A percentile compares a stretch with the other conserved stretches of the same genome.
Conservation (phyloP, 1,140 invertebrate genomes). For the Helicoverpa armigera region DNA sequence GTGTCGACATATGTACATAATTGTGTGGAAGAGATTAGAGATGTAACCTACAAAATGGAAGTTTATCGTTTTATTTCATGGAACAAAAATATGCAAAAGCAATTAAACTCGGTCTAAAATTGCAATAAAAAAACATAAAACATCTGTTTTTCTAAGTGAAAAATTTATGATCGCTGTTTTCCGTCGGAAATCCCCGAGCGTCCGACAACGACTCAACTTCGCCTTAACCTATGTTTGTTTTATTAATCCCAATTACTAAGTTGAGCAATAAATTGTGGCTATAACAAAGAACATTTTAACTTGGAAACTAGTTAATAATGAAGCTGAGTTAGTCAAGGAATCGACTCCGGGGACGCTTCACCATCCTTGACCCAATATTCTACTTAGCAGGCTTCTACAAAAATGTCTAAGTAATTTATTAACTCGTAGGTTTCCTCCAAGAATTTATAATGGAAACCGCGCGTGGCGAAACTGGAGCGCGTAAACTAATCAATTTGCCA, state of each 20-base stretch:
- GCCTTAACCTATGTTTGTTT: constrained; percentile 34
- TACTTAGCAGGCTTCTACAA: constrained; percentile 51
- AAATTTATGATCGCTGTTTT: constrained; percentile 23
- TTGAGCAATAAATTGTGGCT: constrained; percentile 50
- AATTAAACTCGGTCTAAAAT: background rate
- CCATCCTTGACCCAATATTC: constrained; percentile 65
- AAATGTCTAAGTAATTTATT: constrained; percentile 28
- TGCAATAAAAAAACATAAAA: background rate
- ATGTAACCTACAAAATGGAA: no score
- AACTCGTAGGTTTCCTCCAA: background rate
- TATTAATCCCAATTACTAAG: constrained; percentile 45
- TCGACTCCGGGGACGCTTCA: constrained; percentile 33
- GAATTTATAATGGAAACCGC: constrained; percentile 18
- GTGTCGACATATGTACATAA: background rate
- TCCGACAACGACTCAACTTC: constrained; percentile 35
- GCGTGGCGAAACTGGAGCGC: constrained; percentile 6
- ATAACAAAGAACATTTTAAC: constrained; percentile 53
- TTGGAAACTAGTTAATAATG: constrained; percentile 53
- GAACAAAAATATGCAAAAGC: background rate
- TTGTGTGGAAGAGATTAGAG: background rate
- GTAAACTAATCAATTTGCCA: background rate
- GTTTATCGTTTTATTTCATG: no score
- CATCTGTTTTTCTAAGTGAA: constrained; percentile 1
- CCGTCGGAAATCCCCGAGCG: constrained; percentile 4
- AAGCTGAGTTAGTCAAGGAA: constrained; percentile 51